A percentile compares a stretch with the other conserved stretches of the same genome.
Evolutionary conservation across 2,888 invertebrate genomes (phyloP).

Genomic region (Clunio marinus): DNA sequence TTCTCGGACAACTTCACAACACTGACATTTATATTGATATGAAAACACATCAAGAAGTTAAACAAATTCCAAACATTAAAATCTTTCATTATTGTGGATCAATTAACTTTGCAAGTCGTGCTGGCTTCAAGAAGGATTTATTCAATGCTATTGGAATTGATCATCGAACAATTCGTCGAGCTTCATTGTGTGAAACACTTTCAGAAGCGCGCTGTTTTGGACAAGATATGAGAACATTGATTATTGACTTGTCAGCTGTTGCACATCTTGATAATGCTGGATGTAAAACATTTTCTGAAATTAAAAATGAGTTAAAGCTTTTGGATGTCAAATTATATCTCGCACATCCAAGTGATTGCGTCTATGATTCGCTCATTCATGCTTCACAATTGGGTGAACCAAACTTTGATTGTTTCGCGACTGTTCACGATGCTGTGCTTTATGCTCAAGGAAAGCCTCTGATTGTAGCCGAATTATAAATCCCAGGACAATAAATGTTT

Average conservation of each 20-base stretch:
- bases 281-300: constrained; percentile 54
- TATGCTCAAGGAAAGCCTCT: constrained; percentile 42
- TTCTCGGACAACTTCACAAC: constrained; percentile 60
- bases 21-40: constrained; percentile 65
- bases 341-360: constrained; percentile 55
- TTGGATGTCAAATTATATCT: constrained; percentile 56
- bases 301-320: constrained; percentile 55
- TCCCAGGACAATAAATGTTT: too few species aligned
- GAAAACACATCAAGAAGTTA: constrained; percentile 59
- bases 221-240: constrained; percentile 46
- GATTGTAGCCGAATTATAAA: neutral
- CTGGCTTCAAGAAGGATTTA: constrained; percentile 56
- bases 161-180: constrained; percentile 47
- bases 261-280: constrained; percentile 64
- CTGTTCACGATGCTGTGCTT: constrained; percentile 61
- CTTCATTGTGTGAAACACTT: constrained; percentile 40
- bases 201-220: constrained; percentile 12
- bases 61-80: constrained; percentile 60
- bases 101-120: constrained; percentile 62
- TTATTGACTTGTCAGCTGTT: constrained; percentile 62
- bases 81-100: constrained; percentile 66
- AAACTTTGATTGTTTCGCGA: constrained; percentile 56
- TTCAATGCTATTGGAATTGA: constrained; percentile 54
- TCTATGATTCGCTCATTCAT: constrained; percentile 48
- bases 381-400: constrained; percentile 46